phyloP scores from a whole-genome alignment of 1,140 invertebrate species.

The Penaeus chinensis region DNA sequence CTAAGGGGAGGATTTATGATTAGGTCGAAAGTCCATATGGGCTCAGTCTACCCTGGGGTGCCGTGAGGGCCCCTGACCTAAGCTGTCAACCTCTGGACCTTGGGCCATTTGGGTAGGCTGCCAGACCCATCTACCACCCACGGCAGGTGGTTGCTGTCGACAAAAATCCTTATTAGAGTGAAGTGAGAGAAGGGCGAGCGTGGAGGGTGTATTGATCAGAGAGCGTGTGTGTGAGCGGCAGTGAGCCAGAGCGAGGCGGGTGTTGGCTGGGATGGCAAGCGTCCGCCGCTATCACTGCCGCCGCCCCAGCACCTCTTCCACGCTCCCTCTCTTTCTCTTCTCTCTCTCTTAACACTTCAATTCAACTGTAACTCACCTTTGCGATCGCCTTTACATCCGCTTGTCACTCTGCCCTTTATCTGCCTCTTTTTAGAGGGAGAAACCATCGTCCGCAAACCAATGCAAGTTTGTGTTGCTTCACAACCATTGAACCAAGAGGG shows the following conservation, averaged over 20 bases:
- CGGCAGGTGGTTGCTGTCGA: no score
- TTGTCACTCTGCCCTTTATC: constrained; percentile 59
- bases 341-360: not conserved
- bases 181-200: constrained; percentile 38
- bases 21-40: no score
- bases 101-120: no score
- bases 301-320: constrained; percentile 2
- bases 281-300: constrained; percentile 35
- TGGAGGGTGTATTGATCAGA: constrained; percentile 50
- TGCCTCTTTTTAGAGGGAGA: constrained; percentile 61
- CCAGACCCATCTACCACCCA: no score
- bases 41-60: no score
- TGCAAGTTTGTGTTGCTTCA: constrained; percentile 59
- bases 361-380: constrained; percentile 35
- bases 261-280: constrained; percentile 45
- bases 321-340: constrained; percentile 5
- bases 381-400: constrained; percentile 47
- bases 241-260: constrained; percentile 48
- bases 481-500: constrained; percentile 61
- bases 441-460: constrained; percentile 60
- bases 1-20: no score
- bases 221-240: constrained; percentile 28
- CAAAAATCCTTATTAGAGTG: not conserved
- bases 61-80: no score
- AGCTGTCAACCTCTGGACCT: no score